Evolutionary conservation across 1,140 invertebrate species (phyloP), one percentile per base, ranked within the genome.

Genomic region (Camponotus vicinus): DNA sequence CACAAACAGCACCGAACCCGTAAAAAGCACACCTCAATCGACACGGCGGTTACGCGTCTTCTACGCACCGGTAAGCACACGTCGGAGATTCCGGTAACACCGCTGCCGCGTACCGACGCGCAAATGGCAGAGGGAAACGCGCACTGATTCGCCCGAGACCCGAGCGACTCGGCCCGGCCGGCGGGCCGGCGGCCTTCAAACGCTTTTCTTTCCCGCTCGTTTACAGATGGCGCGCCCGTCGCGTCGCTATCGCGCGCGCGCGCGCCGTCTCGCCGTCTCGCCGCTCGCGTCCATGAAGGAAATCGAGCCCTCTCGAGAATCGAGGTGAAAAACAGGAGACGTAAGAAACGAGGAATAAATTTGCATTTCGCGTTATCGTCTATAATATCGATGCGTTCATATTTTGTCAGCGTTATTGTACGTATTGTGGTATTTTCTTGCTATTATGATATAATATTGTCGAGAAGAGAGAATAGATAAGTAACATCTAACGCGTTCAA

Each of bases 171-270:
- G 88, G 90, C 90, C 92, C 92, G 92, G 93, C 94, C 93, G 93
- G 93, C 93, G 91, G 93, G 90, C 92, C 92, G 92, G 93, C 94
- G 94, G 93, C 94, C 94, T 95, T 95, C 93, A 94, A 95, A 95
- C 93, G 86, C 75, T 92, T 92, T 91, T 91, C 93, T 94, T 94
- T 94, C 93, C 92, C 94, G 94, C 94, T 94, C 91, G 89, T 93
- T 94, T 94, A 87, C 89, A 95, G 94, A 93, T 93, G 94, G 91
- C 94, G 92, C 90, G 27, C 15, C 21, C 3, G 13, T 18, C 78
- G 78, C 49, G 64, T 67, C 49, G 8, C n/a, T 37, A 21, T 27
- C 27, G 11, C 40, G 34, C 55, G 11, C 27, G 69, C 79, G 79
- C 69, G 79, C 55, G 40, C 67, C 40, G 37, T 32, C 49, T 67